Evolutionary conservation across 1,140 invertebrate species (phyloP), one percentile per base, ranked within the genome.

Genomic region (Temnothorax curvispinosus): DNA sequence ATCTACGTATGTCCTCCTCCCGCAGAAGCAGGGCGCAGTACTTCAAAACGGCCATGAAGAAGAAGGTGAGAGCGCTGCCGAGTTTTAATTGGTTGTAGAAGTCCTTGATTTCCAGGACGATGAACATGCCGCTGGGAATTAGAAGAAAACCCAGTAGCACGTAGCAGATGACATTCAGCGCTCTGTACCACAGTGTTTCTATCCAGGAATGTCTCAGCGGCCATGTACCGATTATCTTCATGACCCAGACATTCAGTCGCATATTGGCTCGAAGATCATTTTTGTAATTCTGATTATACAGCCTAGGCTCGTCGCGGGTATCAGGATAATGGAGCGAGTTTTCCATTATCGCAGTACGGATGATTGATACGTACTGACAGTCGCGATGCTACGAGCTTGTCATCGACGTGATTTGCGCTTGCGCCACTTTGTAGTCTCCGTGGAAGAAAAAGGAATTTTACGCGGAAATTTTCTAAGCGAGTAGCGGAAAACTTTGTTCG

Each of bases 1-100:
- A 93, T n/a, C 21, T 78, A 0, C 86, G 85, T 62, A 94, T 93
- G 1, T 92, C 89, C 1, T 58, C 4, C n/a, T 86, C 87, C 27
- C 81, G 88, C 0, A 86, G 18, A 2, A 94, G 74, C 3, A 94
- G 54, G 0, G 75, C 91, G 6, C 62, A 89, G 38, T 94, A 93
- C 52, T 94, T 94, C 18, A 89, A 44, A 0, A 93, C 85, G 0
- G 92, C 89, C 92, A 93, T 93, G 8, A 93, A 38, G 62, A 89
- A 90, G 71, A 94, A 94, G 58, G 90, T 92, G 35, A 93, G 75
- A 1, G 94, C 91, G 58, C 93, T 92, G 2, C 89, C 88, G 0
- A 94, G 77, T 21, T 92, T 93, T 21, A 94, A 60, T 50, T 88
- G 90, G 0, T 90, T 82, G 71, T 88, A 81, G 11, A 82, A 77